Percentiles rank a stretch among this genome's conserved stretches.
These are phyloP conservation scores for Riparia riparia DNA, from an alignment of 2,113 vertebrate species.

Conservation along the genomic window DNA sequence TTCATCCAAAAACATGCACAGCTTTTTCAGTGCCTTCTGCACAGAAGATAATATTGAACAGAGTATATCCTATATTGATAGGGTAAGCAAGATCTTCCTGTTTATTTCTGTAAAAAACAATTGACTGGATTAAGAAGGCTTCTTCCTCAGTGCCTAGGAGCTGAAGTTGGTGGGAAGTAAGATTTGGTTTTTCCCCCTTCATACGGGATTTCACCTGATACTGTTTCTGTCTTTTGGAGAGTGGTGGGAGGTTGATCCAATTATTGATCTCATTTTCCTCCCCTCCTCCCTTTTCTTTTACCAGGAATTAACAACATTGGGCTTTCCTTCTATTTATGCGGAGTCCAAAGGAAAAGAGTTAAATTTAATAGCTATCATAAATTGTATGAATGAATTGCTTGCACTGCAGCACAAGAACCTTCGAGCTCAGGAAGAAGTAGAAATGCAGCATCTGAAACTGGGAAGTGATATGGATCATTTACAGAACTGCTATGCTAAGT, in stretches of 20 bases:
- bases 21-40: constrained; percentile 89
- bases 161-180: not conserved
- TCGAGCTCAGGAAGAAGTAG: constrained; percentile 85
- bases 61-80: constrained; percentile 89
- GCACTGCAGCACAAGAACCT: constrained; percentile 85
- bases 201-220: not conserved
- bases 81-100: constrained; percentile 76
- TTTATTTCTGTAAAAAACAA: not conserved
- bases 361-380: constrained; percentile 83
- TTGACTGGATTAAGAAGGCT: not conserved
- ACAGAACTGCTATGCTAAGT: constrained; percentile 87
- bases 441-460: constrained; percentile 88
- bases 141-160: not conserved
- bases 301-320: constrained; percentile 88
- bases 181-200: not conserved
- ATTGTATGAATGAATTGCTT: constrained; percentile 90
- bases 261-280: not conserved
- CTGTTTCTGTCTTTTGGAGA: not conserved
- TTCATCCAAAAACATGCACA: constrained; percentile 81
- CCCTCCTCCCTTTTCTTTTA: not conserved
- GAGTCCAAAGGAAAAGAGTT: constrained; percentile 81
- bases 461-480: constrained; percentile 90
- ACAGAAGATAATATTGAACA: constrained; percentile 92
- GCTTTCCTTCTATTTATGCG: constrained; percentile 84
- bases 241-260: not conserved